Evolutionary conservation across 2,113 vertebrate species (phyloP), one percentile per base, ranked within the genome.

Genomic region (Tinamus guttatus): DNA sequence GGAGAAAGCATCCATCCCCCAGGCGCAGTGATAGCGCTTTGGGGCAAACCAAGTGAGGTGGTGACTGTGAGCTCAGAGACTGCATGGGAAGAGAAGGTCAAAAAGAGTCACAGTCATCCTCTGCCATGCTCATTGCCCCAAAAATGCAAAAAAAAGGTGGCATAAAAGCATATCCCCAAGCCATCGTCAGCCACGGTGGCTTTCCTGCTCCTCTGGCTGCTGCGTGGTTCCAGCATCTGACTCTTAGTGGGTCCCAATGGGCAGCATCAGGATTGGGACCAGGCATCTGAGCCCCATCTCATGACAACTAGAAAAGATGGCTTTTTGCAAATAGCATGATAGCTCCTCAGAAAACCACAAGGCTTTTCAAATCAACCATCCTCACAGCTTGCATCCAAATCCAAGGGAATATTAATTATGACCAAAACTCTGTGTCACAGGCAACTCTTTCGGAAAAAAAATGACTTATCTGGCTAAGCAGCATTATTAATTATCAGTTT

Each of bases 401-500:
- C 34, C 85, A 90, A 52, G 32, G 27, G 45, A 92, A 78, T 92
- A 81, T 70, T 87, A 95, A 88, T 90, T 90, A 87, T 21, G 28
- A 81, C 10, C 62, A 63, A 82, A 93, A 68, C 64, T 93, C 90
- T n/a, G 91, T 73, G 24, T 7, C 79, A n/a, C 34, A 94, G 78
- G 60, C 13, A 47, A 58, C 16, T 82, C 27, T 43, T 92, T 70
- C 20, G 20, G 67, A 93, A 74, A 94, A 94, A 94, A 94, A 90
- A 58, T 73, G 58, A 79, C 92, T 92, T 95, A 56, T 95, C 87
- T 91, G 49, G 41, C 81, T 79, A 85, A 86, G 58, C 27, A 71
- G 43, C 43, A 47, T 82, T 92, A 90, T 91, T 89, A 94, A 95
- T 93, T 89, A 92, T 92, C 81, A 78, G 58, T 87, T 83, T 87